Conservation (phyloP, 2,113 vertebrate species). For the Ranitomeya variabilis region DNA sequence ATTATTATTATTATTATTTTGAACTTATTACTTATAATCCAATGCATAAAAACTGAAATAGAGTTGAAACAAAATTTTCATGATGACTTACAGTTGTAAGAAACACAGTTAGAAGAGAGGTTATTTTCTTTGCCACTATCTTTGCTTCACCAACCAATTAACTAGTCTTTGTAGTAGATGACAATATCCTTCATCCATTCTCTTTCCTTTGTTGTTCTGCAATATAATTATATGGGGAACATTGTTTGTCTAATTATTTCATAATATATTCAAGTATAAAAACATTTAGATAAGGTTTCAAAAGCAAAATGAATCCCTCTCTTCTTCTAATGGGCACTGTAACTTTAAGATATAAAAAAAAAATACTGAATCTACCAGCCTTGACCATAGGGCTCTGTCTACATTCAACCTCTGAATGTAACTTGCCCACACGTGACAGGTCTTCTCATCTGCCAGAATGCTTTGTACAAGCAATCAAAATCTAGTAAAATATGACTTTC, state of each 20-base stretch:
- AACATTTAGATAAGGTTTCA: constrained; percentile 25
- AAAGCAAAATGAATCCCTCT: background rate
- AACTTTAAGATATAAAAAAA: constrained; percentile 27
- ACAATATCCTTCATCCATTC: background rate
- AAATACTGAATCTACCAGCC: background rate
- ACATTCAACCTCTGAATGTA: background rate
- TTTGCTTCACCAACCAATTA: constrained; percentile 24
- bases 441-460: background rate
- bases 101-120: background rate
- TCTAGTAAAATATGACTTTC: background rate
- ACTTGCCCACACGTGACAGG: background rate
- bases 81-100: background rate
- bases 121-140: background rate
- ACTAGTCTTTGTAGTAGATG: background rate
- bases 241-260: constrained; percentile 33
- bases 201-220: background rate
- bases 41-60: background rate
- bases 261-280: constrained; percentile 33
- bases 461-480: background rate
- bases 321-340: background rate
- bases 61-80: background rate
- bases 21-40: background rate
- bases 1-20: background rate
- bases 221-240: constrained; percentile 22
- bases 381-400: no score